Base-by-base conservation (phyloP, 1,140 invertebrate species). In the Aphaenogaster ashmeadi region DNA sequence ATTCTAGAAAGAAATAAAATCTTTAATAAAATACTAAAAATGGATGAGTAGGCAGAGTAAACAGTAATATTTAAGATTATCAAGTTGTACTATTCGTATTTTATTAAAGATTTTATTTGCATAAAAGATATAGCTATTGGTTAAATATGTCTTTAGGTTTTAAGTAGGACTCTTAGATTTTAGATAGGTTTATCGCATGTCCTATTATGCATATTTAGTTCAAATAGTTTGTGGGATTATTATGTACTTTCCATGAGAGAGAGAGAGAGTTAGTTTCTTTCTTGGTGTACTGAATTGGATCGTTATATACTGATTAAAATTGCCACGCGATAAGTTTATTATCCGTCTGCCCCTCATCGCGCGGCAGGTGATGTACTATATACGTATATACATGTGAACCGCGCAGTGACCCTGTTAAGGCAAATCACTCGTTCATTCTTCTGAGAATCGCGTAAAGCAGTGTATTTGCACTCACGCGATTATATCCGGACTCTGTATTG, bases 361-460 rank as follows among this genome's bases (percentile, higher is more conserved):
- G 41, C 21, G 44, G 21, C 9, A 62, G 71, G 41, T 21, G 8
- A 21, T 77, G 38, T 54, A 15, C 9, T n/a, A 44, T 71, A 66
- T 27, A 27, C 47, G 21, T 69, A 38, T 38, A n/a, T 66, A 52
- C 5, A 66, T 50, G 36, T 56, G 56, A 81, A 72, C n/a, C n/a
- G 50, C 27, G 66, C 50, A 71, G 21, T 72, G 66, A 81, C 66
- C 79, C 66, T 81, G 38, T 81, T 72, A 72, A 71, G 2, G 36
- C 36, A 81, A 81, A 81, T 69, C 64, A 38, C 64, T 67, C 33
- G 74, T 21, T 33, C 47, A 38, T 64, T 44, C 47, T 81, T 81
- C 79, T 71, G 9, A 41, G 66, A 71, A 79, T 66, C 27, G 47
- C 33, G 36, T 27, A 52, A 21, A 33, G 58, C 47, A 41, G 38